phyloP scores from a whole-genome alignment of 2,113 vertebrate genomes.

The Epinephelus cyanopodus region DNA sequence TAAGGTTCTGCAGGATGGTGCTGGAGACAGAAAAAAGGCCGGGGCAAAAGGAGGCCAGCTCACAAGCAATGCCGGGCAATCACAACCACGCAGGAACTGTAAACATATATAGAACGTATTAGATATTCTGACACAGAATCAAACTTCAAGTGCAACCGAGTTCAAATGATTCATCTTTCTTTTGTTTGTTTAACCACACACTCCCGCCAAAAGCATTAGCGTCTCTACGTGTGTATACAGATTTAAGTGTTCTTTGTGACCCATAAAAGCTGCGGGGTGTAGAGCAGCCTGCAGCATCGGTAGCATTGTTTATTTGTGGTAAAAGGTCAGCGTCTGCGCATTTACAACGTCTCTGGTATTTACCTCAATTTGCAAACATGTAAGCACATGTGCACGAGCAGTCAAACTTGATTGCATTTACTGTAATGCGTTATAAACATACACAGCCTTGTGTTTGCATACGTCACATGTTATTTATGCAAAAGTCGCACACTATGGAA shows the following conservation, averaged over 20 bases:
- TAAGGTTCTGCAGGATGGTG: constrained; percentile 46
- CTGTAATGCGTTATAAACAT: constrained; percentile 21
- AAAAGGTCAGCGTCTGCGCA: constrained; percentile 69
- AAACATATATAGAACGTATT: neutral
- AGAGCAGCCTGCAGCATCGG: constrained; percentile 47
- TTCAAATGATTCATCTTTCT: constrained; percentile 6
- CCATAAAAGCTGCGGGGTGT: constrained; percentile 53
- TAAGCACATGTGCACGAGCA: constrained; percentile 22
- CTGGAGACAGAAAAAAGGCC: constrained; percentile 17
- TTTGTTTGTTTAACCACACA: constrained; percentile 38
- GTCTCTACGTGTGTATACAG: constrained; percentile 19
- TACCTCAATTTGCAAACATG: constrained; percentile 67
- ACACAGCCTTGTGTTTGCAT: constrained; percentile 8
- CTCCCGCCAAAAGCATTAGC: constrained; percentile 23
- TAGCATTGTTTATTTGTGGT: constrained; percentile 54
- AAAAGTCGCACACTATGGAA: neutral
- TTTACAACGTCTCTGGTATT: constrained; percentile 60
- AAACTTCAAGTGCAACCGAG: neutral
- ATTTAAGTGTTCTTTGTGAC: constrained; percentile 58
- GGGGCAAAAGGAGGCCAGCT: constrained; percentile 3
- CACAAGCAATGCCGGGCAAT: neutral
- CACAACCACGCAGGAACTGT: neutral
- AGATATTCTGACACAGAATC: constrained; percentile 8
- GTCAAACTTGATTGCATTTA: constrained; percentile 53
- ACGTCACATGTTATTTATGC: constrained; percentile 3